These are phyloP conservation scores for Baryphthengus martii DNA, from an alignment of 2,113 vertebrate genomes.

Conservation along the genomic window DNA sequence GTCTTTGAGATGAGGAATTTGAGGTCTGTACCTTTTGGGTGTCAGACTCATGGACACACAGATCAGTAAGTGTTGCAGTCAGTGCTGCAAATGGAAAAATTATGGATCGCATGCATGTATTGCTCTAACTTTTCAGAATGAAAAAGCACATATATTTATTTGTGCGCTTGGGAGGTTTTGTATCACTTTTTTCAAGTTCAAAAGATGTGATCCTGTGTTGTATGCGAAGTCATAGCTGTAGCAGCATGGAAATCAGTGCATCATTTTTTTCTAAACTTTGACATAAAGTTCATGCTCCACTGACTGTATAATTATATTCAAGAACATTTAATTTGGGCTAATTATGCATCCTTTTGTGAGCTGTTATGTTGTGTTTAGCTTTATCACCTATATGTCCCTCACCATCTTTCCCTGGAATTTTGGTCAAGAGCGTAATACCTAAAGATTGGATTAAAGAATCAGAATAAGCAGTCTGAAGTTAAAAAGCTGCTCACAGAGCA, in stretches of 20 bases:
- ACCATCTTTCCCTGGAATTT: background rate
- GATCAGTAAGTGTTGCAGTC: slow-evolving; percentile 14
- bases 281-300: background rate
- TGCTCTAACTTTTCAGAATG: slow-evolving; percentile 35
- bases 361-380: background rate
- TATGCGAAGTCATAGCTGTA: background rate
- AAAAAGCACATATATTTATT: slow-evolving; percentile 16
- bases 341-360: background rate
- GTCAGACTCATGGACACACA: background rate
- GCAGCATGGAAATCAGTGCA: background rate
- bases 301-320: background rate
- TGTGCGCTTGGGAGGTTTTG: background rate
- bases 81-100: slow-evolving; percentile 33
- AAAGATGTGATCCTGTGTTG: background rate
- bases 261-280: background rate
- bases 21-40: background rate
- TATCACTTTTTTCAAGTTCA: background rate
- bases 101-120: background rate
- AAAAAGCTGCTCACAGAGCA: background rate
- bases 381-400: background rate
- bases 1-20: background rate
- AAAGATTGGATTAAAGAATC: background rate
- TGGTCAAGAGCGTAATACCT: background rate
- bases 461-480: background rate
- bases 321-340: background rate